phyloP scores from a whole-genome alignment of 2,888 invertebrate genomes.

The Dermolepida albohirtum region DNA sequence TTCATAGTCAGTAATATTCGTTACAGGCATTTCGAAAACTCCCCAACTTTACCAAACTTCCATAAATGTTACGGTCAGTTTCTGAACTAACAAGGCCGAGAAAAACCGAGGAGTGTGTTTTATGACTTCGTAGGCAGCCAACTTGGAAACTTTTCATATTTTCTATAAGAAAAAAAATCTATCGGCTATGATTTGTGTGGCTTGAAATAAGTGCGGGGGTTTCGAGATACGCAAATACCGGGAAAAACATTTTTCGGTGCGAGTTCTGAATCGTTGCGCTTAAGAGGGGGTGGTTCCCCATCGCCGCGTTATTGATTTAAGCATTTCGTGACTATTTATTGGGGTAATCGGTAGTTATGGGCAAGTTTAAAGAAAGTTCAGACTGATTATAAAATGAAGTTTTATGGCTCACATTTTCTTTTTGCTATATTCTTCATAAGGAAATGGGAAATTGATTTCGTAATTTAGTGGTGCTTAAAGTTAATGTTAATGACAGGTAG shows the following conservation, averaged over 20 bases:
- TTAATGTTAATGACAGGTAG: no score
- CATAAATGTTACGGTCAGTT: slow-evolving; percentile 57
- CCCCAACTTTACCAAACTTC: slow-evolving; percentile 46
- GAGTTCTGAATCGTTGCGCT: slow-evolving; percentile 21
- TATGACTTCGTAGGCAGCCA: slow-evolving; percentile 53
- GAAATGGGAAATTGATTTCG: no score
- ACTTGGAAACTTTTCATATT: slow-evolving; percentile 55
- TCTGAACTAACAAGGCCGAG: slow-evolving; percentile 46
- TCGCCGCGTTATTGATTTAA: slow-evolving; percentile 39
- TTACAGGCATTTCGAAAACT: slow-evolving; percentile 22
- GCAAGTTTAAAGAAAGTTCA: slow-evolving; percentile 18
- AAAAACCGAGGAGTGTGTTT: slow-evolving; percentile 53
- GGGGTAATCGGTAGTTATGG: slow-evolving; percentile 33
- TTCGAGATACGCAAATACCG: slow-evolving; percentile 40
- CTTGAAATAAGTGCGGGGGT: slow-evolving; percentile 42
- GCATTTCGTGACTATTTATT: slow-evolving; percentile 41
- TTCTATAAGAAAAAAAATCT: slow-evolving; percentile 47
- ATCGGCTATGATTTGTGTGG: slow-evolving; percentile 48
- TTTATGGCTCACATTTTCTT: slow-evolving; percentile 15
- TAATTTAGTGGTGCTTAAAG: no score
- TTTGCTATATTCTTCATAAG: neutral
- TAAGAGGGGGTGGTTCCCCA: neutral
- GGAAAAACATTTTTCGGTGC: slow-evolving; percentile 31
- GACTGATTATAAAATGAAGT: slow-evolving; percentile 20
- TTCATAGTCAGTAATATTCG: slow-evolving; percentile 41